Percentiles rank a stretch among this genome's conserved stretches.
These are phyloP conservation scores for Apis florea DNA, from an alignment of 1,140 invertebrate species.

Conservation along the genomic window DNA sequence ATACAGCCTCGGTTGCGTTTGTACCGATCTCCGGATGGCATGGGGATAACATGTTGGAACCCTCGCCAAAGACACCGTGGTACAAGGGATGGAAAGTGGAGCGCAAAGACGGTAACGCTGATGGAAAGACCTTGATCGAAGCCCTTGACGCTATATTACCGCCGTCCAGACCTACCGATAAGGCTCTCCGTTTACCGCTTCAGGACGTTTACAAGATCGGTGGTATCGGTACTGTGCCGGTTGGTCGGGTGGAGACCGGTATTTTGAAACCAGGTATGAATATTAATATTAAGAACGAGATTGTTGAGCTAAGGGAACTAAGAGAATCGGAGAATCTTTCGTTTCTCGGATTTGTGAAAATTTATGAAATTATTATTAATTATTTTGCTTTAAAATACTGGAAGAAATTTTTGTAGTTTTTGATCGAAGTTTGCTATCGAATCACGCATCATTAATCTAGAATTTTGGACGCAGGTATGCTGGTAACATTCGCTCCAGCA, in stretches of 20 bases:
- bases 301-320: neutral
- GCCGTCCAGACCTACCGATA: slow-evolving; percentile 96
- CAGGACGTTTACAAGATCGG: slow-evolving; percentile 99
- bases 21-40: slow-evolving; percentile 99
- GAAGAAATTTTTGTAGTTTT: too few relatives aligned
- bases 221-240: slow-evolving; percentile 98
- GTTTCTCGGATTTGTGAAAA: too few relatives aligned
- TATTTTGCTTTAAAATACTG: too few relatives aligned
- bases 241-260: slow-evolving; percentile 97
- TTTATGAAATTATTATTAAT: too few relatives aligned
- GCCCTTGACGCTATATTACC: slow-evolving; percentile 97
- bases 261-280: slow-evolving; percentile 94
- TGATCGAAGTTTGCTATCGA: too few relatives aligned
- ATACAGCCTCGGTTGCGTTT: slow-evolving; percentile 96
- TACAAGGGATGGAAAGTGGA: slow-evolving; percentile 98
- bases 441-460: neutral
- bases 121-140: slow-evolving; percentile 94
- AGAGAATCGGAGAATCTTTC: too few relatives aligned
- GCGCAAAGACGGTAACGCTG: slow-evolving; percentile 93
- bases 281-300: too few relatives aligned
- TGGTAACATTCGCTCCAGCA: slow-evolving; percentile 97
- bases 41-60: slow-evolving; percentile 98
- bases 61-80: slow-evolving; percentile 96
- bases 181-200: slow-evolving; percentile 96
- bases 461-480: slow-evolving; percentile 89